phyloP scores from a whole-genome alignment of 2,888 invertebrate genomes.

The Muschampia plurimacula region DNA sequence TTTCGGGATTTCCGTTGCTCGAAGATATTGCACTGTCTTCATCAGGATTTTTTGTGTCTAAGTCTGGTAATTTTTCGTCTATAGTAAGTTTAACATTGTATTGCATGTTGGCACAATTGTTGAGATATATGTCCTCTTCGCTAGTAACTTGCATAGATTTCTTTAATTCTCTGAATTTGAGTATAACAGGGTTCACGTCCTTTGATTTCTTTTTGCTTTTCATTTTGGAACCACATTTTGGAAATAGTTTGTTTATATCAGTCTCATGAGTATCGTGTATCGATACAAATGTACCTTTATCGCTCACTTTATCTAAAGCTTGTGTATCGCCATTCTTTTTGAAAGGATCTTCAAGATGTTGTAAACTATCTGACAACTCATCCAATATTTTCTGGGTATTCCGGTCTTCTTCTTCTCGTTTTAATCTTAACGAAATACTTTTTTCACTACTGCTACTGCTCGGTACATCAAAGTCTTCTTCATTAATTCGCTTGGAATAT shows the following conservation, averaged over 20 bases:
- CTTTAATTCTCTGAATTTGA: slow-evolving; percentile 79
- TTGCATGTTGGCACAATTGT: slow-evolving; percentile 79
- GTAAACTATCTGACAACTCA: slow-evolving; percentile 79
- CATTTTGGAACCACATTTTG: slow-evolving; percentile 79
- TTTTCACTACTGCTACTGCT: slow-evolving; percentile 82
- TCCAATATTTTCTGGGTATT: slow-evolving; percentile 80
- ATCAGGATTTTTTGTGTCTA: slow-evolving; percentile 77
- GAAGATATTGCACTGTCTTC: slow-evolving; percentile 80
- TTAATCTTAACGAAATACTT: slow-evolving; percentile 80
- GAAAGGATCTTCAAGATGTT: slow-evolving; percentile 87
- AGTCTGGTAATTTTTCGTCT: slow-evolving; percentile 71
- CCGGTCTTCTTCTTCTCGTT: slow-evolving; percentile 79
- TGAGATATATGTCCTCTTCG: slow-evolving; percentile 75
- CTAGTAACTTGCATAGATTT: slow-evolving; percentile 78
- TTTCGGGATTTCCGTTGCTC: slow-evolving; percentile 81
- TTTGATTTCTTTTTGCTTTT: slow-evolving; percentile 82
- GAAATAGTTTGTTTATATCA: slow-evolving; percentile 77
- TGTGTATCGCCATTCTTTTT: slow-evolving; percentile 86
- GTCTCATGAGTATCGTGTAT: slow-evolving; percentile 81
- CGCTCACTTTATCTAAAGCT: slow-evolving; percentile 85
- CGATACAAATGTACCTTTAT: slow-evolving; percentile 82
- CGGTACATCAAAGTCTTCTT: slow-evolving; percentile 82
- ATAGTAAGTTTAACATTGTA: slow-evolving; percentile 65
- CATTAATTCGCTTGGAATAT: slow-evolving; percentile 81
- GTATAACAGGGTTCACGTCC: slow-evolving; percentile 80